phyloP scores from a whole-genome alignment of 2,888 invertebrate genomes.

The Pelosia muscerda region DNA sequence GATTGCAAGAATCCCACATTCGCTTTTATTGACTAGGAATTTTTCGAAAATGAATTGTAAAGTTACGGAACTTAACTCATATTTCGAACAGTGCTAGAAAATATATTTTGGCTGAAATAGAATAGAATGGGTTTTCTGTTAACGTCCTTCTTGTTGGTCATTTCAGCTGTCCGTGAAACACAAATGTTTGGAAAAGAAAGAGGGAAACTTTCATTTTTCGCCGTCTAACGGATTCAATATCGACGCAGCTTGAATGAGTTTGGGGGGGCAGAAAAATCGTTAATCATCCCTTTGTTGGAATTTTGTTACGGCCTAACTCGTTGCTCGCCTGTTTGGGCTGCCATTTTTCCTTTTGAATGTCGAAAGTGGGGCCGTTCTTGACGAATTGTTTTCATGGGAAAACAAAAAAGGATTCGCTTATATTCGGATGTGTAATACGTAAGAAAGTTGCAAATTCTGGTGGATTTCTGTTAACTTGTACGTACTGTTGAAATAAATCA shows the following conservation, averaged over 20 bases:
- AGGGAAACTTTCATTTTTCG: constrained; percentile 85
- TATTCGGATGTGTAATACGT: constrained; percentile 59
- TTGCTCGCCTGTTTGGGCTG: constrained; percentile 85
- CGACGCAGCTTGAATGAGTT: constrained; percentile 85
- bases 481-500: constrained; percentile 33
- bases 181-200: constrained; percentile 72
- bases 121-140: neutral
- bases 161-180: constrained; percentile 59
- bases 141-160: constrained; percentile 25
- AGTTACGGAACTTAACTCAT: neutral
- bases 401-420: constrained; percentile 69
- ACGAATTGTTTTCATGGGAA: constrained; percentile 83
- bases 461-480: constrained; percentile 31
- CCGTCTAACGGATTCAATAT: constrained; percentile 86
- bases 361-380: constrained; percentile 80
- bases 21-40: neutral
- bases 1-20: neutral
- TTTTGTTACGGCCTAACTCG: constrained; percentile 86
- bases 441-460: constrained; percentile 45
- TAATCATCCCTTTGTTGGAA: constrained; percentile 87
- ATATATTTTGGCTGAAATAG: neutral
- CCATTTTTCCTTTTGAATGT: constrained; percentile 83
- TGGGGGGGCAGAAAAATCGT: constrained; percentile 82
- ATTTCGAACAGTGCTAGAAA: neutral
- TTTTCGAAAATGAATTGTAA: neutral